These are phyloP conservation scores for Austrofundulus limnaeus DNA, from an alignment of 2,113 vertebrate genomes.

Conservation along the genomic window DNA sequence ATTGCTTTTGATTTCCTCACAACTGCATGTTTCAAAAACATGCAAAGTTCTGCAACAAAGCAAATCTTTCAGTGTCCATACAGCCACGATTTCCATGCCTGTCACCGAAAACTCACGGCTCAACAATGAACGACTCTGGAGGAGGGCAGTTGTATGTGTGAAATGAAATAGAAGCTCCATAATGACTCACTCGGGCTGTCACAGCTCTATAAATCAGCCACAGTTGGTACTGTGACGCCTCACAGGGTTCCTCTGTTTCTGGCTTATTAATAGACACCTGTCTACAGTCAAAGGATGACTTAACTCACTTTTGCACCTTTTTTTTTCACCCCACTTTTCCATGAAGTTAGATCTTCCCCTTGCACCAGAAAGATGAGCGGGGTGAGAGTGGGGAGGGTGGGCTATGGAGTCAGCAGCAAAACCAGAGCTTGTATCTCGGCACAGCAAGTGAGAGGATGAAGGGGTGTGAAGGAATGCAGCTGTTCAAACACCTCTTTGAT, in stretches of 20 bases:
- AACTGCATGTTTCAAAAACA: neutral
- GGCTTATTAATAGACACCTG: constrained; percentile 44
- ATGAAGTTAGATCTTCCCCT: constrained; percentile 41
- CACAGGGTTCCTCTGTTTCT: constrained; percentile 29
- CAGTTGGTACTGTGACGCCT: constrained; percentile 35
- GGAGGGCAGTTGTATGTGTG: constrained; percentile 25
- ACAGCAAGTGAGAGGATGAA: constrained; percentile 50
- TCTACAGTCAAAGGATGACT: constrained; percentile 36
- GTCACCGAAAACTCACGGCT: constrained; percentile 27
- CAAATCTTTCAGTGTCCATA: constrained; percentile 23
- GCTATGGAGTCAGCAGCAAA: constrained; percentile 8
- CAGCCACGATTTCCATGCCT: constrained; percentile 20
- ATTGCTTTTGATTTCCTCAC: neutral
- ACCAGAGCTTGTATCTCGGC: constrained; percentile 33
- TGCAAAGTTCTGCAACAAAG: constrained; percentile 14
- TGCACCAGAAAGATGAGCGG: constrained; percentile 14
- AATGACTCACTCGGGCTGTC: constrained; percentile 46
- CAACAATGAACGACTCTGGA: constrained; percentile 16
- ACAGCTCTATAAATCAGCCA: constrained; percentile 41
- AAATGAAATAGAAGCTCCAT: constrained; percentile 40
- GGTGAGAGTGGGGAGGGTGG: neutral
- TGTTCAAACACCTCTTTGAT: constrained; percentile 75
- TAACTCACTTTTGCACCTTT: constrained; percentile 37
- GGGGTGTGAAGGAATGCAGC: constrained; percentile 75
- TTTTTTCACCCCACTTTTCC: too few relatives aligned